These are phyloP conservation scores for Mormoops blainvillei DNA, from an alignment of 2,113 vertebrate species.

Conservation along the genomic window DNA sequence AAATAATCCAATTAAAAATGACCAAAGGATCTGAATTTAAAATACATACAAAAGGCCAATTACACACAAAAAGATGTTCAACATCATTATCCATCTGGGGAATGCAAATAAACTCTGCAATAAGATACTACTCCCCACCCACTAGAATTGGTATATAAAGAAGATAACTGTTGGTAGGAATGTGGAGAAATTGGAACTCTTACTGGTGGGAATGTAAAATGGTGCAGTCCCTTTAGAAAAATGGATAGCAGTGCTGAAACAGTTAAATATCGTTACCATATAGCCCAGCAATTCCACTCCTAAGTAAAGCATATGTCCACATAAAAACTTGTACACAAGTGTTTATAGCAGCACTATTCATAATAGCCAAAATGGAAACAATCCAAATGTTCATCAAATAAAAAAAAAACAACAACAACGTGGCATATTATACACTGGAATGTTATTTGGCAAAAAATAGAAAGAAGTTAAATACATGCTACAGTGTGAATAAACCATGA, in stretches of 20 bases:
- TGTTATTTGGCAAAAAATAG: background rate
- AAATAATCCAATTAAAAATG: too few relatives aligned
- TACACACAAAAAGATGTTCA: background rate
- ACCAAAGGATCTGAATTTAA: too few relatives aligned
- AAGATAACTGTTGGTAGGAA: background rate
- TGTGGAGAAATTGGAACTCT: background rate
- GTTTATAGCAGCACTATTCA: background rate
- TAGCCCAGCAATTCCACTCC: background rate
- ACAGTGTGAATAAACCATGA: background rate
- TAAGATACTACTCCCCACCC: background rate
- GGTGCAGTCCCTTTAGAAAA: background rate
- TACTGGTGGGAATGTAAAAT: background rate
- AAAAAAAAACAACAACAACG: background rate
- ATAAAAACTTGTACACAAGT: background rate
- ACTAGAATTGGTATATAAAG: background rate
- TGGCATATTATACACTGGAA: background rate
- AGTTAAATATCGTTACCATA: background rate
- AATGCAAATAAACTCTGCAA: background rate
- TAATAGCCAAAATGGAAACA: background rate
- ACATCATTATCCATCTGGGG: background rate
- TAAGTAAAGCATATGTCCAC: background rate
- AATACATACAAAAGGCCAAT: background rate
- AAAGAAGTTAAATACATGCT: background rate
- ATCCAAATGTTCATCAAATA: background rate
- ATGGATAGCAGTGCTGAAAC: background rate